Base-by-base conservation (phyloP, 1,140 invertebrate genomes). In the Megathymus violae region DNA sequence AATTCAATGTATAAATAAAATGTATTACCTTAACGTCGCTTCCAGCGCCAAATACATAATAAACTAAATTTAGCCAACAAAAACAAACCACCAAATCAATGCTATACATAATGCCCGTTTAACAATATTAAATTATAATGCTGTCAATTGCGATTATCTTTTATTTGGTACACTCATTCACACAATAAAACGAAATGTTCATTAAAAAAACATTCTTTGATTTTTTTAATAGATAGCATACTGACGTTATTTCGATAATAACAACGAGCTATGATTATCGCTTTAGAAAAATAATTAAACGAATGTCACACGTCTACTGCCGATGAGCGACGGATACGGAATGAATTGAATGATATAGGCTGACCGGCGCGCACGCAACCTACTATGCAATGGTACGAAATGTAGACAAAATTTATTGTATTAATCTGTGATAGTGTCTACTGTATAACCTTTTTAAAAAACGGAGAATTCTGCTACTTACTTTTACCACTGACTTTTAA, bases 271-370 rank as follows among this genome's bases (percentile, higher is more conserved):
- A 73, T 80, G 70, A 75, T 68, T 64, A 71, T 60, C 65, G 52
- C 61, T 58, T 40, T 14, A 46, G 66, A 71, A 66, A 74, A 74
- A 71, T 46, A 71, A 64, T 68, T 67, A 72, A 74, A 61, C 65
- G 44, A 72, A 58, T 61, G 48, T 62, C 64, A 75, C 75, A 77
- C 83, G 83, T 80, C 78, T 76, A 70, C 59, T 74, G 61, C 63
- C 74, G 75, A 71, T 71, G 82, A 78, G 76, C 79, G 82, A 78
- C 76, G 76, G 76, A 74, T 80, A 82, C 78, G 74, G 82, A 89
- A 83, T 54, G 46, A 48, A 48, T 27, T 31, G 27, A 27, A 31
- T 25, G 25, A 17, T 25, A 14, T 19, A 27, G 41, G 16, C 16
- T 44, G 16, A 7, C 41, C 27, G 7, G 27, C 27, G 27, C 27